Conservation (phyloP, 2,113 vertebrate species). For the Pipa parva region DNA sequence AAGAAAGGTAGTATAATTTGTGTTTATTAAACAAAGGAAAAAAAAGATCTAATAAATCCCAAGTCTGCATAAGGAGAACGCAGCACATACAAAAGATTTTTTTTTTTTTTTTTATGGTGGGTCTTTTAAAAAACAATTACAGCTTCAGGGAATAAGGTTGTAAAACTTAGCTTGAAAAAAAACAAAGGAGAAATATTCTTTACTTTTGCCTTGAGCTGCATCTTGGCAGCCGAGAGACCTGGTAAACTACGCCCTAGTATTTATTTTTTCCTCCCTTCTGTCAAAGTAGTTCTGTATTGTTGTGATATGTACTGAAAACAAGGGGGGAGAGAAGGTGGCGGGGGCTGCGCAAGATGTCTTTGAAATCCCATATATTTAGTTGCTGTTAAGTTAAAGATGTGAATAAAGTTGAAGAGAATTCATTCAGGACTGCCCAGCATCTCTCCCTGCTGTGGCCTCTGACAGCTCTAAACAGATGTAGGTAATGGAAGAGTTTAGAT, state of each 20-base stretch:
- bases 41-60: too few relatives aligned
- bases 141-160: too few relatives aligned
- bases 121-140: too few relatives aligned
- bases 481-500: constrained; percentile 43
- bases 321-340: too few relatives aligned
- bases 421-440: constrained; percentile 39
- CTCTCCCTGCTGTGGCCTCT: constrained; percentile 39
- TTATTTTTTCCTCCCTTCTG: constrained; percentile 3
- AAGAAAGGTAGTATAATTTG: too few relatives aligned
- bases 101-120: too few relatives aligned
- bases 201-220: not conserved
- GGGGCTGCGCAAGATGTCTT: constrained; percentile 1
- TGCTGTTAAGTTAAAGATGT: constrained; percentile 30
- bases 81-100: too few relatives aligned
- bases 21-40: too few relatives aligned
- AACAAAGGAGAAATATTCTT: not conserved
- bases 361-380: constrained; percentile 29
- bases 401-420: constrained; percentile 40
- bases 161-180: too few relatives aligned
- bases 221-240: constrained; percentile 1
- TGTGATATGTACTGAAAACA: not conserved
- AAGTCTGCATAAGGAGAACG: too few relatives aligned
- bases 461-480: constrained; percentile 43
- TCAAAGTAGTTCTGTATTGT: constrained; percentile 1
- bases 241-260: not conserved